Percentiles rank a stretch among this genome's conserved stretches.
These are phyloP conservation scores for Atta colombica DNA, from an alignment of 1,140 invertebrate species.

Conservation along the genomic window DNA sequence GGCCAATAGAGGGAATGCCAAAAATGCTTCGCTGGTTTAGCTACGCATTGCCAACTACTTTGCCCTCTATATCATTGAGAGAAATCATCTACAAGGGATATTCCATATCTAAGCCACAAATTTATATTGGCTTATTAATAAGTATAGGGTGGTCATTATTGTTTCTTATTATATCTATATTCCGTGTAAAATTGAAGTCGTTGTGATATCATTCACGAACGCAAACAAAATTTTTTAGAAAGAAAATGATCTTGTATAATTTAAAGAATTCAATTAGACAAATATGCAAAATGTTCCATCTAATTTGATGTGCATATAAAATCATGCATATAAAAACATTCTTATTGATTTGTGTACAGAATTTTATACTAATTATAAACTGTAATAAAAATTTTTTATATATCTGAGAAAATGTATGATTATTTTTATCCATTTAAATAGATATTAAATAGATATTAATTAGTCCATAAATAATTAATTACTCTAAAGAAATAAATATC, in stretches of 20 bases:
- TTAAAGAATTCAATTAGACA: slow-evolving; percentile 36
- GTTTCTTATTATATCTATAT: slow-evolving; percentile 79
- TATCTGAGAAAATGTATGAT: too few species aligned
- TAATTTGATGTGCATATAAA: neutral
- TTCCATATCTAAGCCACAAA: slow-evolving; percentile 86
- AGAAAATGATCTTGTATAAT: neutral
- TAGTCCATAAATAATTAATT: too few species aligned
- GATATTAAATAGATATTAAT: too few species aligned
- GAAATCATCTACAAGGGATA: slow-evolving; percentile 89
- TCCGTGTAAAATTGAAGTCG: slow-evolving; percentile 79
- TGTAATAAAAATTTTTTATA: too few species aligned
- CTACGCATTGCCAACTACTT: slow-evolving; percentile 89
- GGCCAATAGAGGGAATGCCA: slow-evolving; percentile 94
- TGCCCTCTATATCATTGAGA: slow-evolving; percentile 89
- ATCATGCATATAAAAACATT: too few species aligned
- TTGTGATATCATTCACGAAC: neutral
- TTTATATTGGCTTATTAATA: slow-evolving; percentile 88
- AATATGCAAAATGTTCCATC: neutral
- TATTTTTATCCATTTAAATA: too few species aligned
- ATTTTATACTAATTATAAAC: too few species aligned
- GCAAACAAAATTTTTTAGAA: neutral
- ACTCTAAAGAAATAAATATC: too few species aligned
- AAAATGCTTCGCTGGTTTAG: slow-evolving; percentile 87
- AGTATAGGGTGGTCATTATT: slow-evolving; percentile 87
- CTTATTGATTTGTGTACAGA: too few species aligned